Evolutionary conservation across 2,113 vertebrate genomes (phyloP).

Genomic region (Epinephelus cyanopodus): DNA sequence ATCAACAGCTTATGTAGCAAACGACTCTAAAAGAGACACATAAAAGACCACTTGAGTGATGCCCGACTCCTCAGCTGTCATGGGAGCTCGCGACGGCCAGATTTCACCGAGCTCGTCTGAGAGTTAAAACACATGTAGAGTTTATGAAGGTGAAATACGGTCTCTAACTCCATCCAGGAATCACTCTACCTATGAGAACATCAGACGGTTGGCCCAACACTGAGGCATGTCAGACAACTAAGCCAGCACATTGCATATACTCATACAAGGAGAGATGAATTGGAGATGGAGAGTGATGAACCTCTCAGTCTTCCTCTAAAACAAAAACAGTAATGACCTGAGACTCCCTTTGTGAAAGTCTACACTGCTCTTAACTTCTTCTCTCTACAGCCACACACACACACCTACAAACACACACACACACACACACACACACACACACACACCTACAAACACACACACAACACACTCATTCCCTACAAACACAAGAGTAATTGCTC

Average conservation of each 20-base stretch:
- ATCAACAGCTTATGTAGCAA: constrained; percentile 60
- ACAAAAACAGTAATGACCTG: constrained; percentile 58
- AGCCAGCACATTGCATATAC: constrained; percentile 14
- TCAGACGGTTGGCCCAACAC: constrained; percentile 29
- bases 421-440: constrained; percentile 33
- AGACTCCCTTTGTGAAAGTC: constrained; percentile 47
- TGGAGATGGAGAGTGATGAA: constrained; percentile 16
- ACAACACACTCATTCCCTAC: constrained; percentile 67
- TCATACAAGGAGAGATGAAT: constrained; percentile 9
- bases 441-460: constrained; percentile 37
- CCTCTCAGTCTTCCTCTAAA: constrained; percentile 33
- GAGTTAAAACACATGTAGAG: constrained; percentile 68
- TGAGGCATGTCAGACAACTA: constrained; percentile 17
- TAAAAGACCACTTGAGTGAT: constrained; percentile 47
- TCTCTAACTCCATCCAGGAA: constrained; percentile 52
- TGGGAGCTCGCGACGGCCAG: constrained; percentile 33
- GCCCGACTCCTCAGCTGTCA: constrained; percentile 30
- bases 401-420: constrained; percentile 40
- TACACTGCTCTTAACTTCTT: constrained; percentile 28
- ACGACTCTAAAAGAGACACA: constrained; percentile 53
- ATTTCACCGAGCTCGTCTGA: constrained; percentile 48
- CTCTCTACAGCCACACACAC: constrained; percentile 41
- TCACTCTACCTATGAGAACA: constrained; percentile 52
- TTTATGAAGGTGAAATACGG: constrained; percentile 61
- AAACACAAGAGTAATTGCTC: constrained; percentile 86